Percentiles rank a stretch among this genome's conserved stretches.
Evolutionary conservation across 2,797 vertebrate species (phyloP).

Genomic region (Artibeus lituratus): DNA sequence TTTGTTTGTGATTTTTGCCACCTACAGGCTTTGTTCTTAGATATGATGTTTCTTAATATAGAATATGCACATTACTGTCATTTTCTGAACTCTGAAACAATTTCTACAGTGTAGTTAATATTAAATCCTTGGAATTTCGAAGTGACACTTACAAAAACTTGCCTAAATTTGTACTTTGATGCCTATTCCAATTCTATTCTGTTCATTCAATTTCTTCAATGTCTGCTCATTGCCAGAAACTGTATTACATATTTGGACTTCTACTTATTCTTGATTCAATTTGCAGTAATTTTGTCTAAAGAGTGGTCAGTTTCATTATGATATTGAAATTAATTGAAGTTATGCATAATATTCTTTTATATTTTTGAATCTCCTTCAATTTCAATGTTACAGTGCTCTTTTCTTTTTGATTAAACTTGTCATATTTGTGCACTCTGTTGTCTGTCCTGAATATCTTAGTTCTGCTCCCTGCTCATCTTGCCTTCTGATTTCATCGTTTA

Average conservation of each 20-base stretch:
- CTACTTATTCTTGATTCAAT: slow-evolving; percentile 1
- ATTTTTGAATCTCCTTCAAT: not conserved
- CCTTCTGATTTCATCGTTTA: not conserved
- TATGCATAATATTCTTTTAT: not conserved
- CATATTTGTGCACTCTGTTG: not conserved
- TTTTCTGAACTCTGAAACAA: not conserved
- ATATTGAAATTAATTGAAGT: not conserved
- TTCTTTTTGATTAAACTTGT: not conserved
- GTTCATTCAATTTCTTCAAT: not conserved
- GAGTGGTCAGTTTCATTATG: not conserved
- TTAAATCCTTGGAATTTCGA: not conserved
- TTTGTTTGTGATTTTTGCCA: not conserved
- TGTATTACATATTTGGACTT: not conserved
- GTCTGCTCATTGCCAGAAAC: not conserved
- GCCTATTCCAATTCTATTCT: not conserved
- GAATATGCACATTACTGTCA: not conserved
- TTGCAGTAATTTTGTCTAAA: not conserved
- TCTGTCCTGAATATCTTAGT: not conserved
- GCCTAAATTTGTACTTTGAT: not conserved
- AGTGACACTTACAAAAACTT: not conserved
- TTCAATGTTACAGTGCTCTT: not conserved
- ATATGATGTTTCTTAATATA: not conserved
- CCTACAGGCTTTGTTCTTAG: not conserved
- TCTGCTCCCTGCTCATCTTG: not conserved
- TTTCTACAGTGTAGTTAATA: not conserved